These are phyloP conservation scores for Syndactyla subalaris DNA, from an alignment of 2,797 vertebrate species.

Conservation along the genomic window DNA sequence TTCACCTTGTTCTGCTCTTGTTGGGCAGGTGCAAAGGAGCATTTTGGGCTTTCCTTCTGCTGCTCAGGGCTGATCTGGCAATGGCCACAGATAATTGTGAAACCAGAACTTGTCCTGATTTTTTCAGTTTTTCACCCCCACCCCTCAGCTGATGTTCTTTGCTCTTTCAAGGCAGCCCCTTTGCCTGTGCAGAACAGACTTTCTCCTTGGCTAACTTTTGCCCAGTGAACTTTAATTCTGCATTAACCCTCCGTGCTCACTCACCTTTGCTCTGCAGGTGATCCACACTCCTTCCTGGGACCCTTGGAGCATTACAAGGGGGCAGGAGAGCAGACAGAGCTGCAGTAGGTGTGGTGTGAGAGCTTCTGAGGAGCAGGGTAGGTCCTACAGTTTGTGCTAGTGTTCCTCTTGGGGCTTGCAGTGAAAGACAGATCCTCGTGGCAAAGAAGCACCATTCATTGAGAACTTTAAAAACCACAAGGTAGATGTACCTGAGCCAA, in stretches of 20 bases:
- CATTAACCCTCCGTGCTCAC: neutral
- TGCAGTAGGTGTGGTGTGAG: neutral
- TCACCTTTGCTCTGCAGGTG: neutral
- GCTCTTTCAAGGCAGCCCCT: neutral
- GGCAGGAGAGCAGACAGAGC: neutral
- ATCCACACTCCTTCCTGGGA: neutral
- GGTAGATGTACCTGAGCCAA: neutral
- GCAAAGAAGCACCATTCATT: neutral
- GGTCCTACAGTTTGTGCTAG: neutral
- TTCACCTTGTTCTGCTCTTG: neutral
- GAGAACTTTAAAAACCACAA: neutral
- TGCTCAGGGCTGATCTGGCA: neutral
- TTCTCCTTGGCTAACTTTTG: neutral
- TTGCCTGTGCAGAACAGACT: neutral
- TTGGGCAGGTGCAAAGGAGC: neutral
- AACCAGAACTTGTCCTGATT: neutral
- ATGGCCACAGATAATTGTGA: neutral
- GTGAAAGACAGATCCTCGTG: neutral
- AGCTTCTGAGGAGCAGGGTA: neutral
- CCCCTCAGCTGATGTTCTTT: neutral
- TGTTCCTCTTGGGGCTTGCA: neutral
- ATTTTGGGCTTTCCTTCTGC: neutral
- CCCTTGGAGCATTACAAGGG: neutral
- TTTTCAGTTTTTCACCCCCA: rapidly evolving
- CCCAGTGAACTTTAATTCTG: neutral